A percentile compares a stretch with the other conserved stretches of the same genome.
phyloP scores from a whole-genome alignment of 2,888 invertebrate genomes.

The Dione vanillae region DNA sequence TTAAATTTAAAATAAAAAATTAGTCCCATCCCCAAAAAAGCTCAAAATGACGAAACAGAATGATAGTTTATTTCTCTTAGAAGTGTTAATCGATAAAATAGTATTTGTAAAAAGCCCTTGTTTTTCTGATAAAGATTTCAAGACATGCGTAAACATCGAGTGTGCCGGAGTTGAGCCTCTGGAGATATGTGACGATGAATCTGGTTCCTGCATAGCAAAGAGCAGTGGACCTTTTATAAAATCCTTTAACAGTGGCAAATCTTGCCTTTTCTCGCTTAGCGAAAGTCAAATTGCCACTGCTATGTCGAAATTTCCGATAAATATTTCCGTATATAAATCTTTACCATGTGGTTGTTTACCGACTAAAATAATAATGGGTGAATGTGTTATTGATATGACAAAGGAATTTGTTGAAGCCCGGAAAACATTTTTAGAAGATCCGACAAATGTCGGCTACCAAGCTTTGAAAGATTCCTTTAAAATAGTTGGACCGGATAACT shows the following conservation, averaged over 20 bases:
- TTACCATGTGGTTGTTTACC: constrained; percentile 86
- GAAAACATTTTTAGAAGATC: constrained; percentile 74
- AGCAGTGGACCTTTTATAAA: constrained; percentile 73
- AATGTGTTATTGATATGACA: constrained; percentile 83
- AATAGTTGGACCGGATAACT: constrained; percentile 77
- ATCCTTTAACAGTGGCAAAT: constrained; percentile 86
- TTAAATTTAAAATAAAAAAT: constrained; percentile 53
- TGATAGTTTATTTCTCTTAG: constrained; percentile 86
- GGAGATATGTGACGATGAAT: constrained; percentile 86
- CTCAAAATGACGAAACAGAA: constrained; percentile 72
- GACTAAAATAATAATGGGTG: constrained; percentile 85
- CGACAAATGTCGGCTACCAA: constrained; percentile 79
- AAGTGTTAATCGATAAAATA: constrained; percentile 85
- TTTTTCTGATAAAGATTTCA: constrained; percentile 75
- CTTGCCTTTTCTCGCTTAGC: constrained; percentile 87
- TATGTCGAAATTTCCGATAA: constrained; percentile 82
- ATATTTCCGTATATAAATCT: constrained; percentile 84
- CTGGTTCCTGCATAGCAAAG: constrained; percentile 66
- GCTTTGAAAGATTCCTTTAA: constrained; percentile 86
- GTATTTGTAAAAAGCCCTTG: constrained; percentile 71
- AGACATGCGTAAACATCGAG: constrained; percentile 86
- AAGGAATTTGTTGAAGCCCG: constrained; percentile 85
- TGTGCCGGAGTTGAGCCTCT: constrained; percentile 84
- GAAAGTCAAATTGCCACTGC: constrained; percentile 80
- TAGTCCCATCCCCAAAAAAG: constrained; percentile 65